Evolutionary conservation across 2,888 invertebrate species (phyloP).

Genomic region (Archips xylosteana): DNA sequence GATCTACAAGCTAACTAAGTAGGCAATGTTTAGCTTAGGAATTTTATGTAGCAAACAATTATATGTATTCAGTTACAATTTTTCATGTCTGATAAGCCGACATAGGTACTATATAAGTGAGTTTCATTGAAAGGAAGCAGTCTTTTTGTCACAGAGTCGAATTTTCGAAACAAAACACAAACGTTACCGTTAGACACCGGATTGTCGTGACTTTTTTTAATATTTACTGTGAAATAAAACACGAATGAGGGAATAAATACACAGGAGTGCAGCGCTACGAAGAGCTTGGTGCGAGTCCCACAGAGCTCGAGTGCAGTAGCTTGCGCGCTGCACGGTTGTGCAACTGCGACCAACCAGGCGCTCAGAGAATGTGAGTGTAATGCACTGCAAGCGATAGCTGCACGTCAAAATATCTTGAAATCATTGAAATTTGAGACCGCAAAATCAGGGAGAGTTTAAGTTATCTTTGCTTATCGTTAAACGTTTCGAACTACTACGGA

Average conservation of each 20-base stretch:
- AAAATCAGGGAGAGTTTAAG: not conserved
- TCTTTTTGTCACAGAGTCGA: not conserved
- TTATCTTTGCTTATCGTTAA: no score
- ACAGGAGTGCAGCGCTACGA: constrained; percentile 60
- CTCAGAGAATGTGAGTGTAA: constrained; percentile 55
- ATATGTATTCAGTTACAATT: not conserved
- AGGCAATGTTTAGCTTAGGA: not conserved
- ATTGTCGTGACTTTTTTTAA: constrained; percentile 7
- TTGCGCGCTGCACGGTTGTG: constrained; percentile 58
- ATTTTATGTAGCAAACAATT: not conserved
- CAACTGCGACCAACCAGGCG: constrained; percentile 64
- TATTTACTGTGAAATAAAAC: constrained; percentile 41
- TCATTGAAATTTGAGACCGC: not conserved
- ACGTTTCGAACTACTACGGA: no score
- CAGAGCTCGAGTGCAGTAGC: constrained; percentile 44
- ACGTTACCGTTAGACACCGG: not conserved
- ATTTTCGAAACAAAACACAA: not conserved
- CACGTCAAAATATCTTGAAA: constrained; percentile 25
- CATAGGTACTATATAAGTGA: no score
- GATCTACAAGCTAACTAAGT: constrained; percentile 58
- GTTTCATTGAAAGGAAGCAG: not conserved
- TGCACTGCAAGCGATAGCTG: constrained; percentile 18
- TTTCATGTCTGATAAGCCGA: not conserved
- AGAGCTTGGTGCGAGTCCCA: constrained; percentile 48
- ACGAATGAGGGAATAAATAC: constrained; percentile 57